phyloP scores from a whole-genome alignment of 2,113 vertebrate species.

The Esox niger region DNA sequence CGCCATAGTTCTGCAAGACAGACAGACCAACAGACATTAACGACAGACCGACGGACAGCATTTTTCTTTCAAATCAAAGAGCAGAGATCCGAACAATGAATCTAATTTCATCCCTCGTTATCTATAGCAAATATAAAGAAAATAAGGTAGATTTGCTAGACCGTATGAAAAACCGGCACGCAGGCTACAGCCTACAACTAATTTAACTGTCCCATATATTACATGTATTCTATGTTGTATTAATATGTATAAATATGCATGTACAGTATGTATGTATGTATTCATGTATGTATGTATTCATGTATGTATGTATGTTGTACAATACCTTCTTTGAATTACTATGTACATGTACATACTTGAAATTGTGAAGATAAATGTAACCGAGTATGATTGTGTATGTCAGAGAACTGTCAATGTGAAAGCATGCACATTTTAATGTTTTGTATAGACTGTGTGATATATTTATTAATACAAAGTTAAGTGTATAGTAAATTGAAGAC shows the following conservation, averaged over 20 bases:
- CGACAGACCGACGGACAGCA: slow-evolving; percentile 20
- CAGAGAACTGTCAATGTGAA: no score
- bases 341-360: not conserved
- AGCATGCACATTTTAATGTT: slow-evolving; percentile 20
- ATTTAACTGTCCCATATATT: slow-evolving; percentile 3
- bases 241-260: not conserved
- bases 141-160: no score
- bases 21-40: slow-evolving; percentile 3
- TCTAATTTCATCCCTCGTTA: not conserved
- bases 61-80: not conserved
- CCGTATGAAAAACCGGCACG: not conserved
- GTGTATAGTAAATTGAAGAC: not conserved
- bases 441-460: no score
- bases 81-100: not conserved
- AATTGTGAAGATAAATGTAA: slow-evolving; percentile 7
- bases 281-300: slow-evolving; percentile 18
- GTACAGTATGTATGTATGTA: slow-evolving; percentile 13
- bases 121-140: not conserved
- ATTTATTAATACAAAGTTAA: not conserved
- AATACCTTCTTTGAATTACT: not conserved
- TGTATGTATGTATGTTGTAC: slow-evolving; percentile 9
- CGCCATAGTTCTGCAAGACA: not conserved
- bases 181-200: slow-evolving; percentile 3
- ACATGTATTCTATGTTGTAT: slow-evolving; percentile 19
- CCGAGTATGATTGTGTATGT: slow-evolving; percentile 8